Base-by-base conservation (phyloP, 1,140 invertebrate genomes). In the Andricus grossulariae region DNA sequence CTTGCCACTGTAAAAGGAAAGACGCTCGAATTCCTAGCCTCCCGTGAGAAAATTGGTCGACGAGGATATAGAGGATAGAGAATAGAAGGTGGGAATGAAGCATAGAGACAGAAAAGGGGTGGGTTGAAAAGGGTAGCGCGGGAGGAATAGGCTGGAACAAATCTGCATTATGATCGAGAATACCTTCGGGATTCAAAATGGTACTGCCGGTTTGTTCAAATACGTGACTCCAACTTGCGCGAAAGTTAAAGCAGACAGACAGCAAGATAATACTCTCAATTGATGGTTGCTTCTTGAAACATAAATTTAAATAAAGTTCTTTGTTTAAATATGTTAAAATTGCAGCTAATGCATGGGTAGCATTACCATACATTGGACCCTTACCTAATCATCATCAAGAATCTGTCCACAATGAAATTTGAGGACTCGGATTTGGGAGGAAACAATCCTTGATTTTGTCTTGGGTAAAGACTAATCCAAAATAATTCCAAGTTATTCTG, bases 131-230 rank as follows among this genome's bases (percentile, higher is more conserved):
- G 60, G 32, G 25, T 10, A 66, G n/a, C n/a, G 39, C 10, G 7
- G 25, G 13, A 66, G 25, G 60, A 66, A 66, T 32, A 66, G 60
- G 60, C 60, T 39, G 60, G 60, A 66, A 66, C 60, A 66, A 66
- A 32, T 66, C 60, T 32, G 25, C 25, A 32, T 32, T 66, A 66
- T 66, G 60, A 66, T 66, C 25, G 60, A 66, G 60, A 66, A 8
- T 66, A 66, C 60, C 60, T 66, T 66, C 15, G 60, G 60, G 60
- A 66, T 66, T 66, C 60, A n/a, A 66, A 66, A 66, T 66, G 60
- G 60, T 66, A 66, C 60, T 66, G 60, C 45, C 60, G 60, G 15
- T 66, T 66, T 66, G 32, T 32, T 5, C 21, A n/a, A 7, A 25
- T 66, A 66, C 60, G 60, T 66, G 60, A 66, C 60, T 66, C 39